phyloP scores from a whole-genome alignment of 2,113 vertebrate species.

The Nerophis lumbriciformis region DNA sequence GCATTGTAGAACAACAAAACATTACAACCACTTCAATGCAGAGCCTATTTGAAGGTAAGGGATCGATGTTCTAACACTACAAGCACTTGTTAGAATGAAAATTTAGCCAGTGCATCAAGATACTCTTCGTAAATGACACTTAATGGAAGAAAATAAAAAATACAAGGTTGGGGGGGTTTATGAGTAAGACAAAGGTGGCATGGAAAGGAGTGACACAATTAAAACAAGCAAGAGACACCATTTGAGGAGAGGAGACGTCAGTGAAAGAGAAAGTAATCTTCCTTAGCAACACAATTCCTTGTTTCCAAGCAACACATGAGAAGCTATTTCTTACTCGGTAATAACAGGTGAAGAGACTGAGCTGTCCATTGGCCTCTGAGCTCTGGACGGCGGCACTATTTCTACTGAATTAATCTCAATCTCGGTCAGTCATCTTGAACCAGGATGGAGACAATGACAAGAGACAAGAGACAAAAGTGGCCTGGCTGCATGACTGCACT shows the following conservation, averaged over 20 bases:
- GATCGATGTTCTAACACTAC: constrained; percentile 24
- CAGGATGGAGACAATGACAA: constrained; percentile 23
- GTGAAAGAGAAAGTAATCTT: constrained; percentile 36
- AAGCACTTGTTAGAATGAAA: constrained; percentile 34
- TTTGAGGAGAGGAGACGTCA: constrained; percentile 27
- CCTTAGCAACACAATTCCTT: constrained; percentile 41
- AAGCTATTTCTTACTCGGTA: constrained; percentile 50
- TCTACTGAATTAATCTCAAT: constrained; percentile 40
- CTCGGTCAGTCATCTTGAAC: constrained; percentile 40
- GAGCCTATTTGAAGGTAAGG: constrained; percentile 28
- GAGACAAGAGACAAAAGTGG: constrained; percentile 21
- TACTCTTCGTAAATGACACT: constrained; percentile 33
- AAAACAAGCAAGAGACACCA: constrained; percentile 17
- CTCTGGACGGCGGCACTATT: constrained; percentile 30
- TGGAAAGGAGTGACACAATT: constrained; percentile 20
- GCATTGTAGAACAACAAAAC: constrained; percentile 36
- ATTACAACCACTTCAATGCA: constrained; percentile 24
- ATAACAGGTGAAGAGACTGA: constrained; percentile 53
- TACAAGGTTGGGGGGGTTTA: constrained; percentile 10
- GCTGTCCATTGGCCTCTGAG: constrained; percentile 34
- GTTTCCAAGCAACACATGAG: constrained; percentile 54
- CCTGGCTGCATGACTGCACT: constrained; percentile 15
- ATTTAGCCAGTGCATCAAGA: constrained; percentile 34
- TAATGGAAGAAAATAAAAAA: constrained; percentile 41
- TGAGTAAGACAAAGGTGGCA: constrained; percentile 16